These are phyloP conservation scores for Lepisosteus oculatus DNA, from an alignment of 2,113 vertebrate species.

Conservation along the genomic window DNA sequence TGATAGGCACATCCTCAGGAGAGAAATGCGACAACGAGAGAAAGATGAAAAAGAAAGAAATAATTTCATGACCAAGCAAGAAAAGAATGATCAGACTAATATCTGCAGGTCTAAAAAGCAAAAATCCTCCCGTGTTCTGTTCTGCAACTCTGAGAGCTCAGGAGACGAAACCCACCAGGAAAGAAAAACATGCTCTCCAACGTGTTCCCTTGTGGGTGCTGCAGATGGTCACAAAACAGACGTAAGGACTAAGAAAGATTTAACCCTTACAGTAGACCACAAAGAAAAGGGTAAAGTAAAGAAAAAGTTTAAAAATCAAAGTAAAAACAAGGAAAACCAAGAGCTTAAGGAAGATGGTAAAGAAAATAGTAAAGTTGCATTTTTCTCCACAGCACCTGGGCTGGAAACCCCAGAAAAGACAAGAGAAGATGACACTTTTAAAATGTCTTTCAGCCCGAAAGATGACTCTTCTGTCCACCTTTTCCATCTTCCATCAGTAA, in stretches of 20 bases:
- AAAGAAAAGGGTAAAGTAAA: slow-evolving; percentile 96
- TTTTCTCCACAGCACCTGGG: slow-evolving; percentile 63
- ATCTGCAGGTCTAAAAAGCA: slow-evolving; percentile 84
- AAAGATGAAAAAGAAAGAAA: slow-evolving; percentile 79
- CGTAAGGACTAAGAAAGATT: slow-evolving; percentile 79
- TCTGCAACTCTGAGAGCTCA: slow-evolving; percentile 92
- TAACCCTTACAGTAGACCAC: slow-evolving; percentile 66
- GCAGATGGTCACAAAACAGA: slow-evolving; percentile 76
- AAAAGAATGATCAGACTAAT: slow-evolving; percentile 73
- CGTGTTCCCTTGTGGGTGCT: slow-evolving; percentile 67
- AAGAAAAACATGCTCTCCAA: slow-evolving; percentile 70
- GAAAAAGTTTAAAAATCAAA: slow-evolving; percentile 91
- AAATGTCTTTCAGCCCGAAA: slow-evolving; percentile 92
- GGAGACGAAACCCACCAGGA: slow-evolving; percentile 78
- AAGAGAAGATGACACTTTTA: slow-evolving; percentile 88
- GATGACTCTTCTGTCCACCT: slow-evolving; percentile 93
- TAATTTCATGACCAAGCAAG: slow-evolving; percentile 77
- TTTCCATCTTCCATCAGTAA: slow-evolving; percentile 86
- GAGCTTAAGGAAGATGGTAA: slow-evolving; percentile 82
- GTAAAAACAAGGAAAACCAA: slow-evolving; percentile 97
- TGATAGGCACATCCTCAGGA: slow-evolving; percentile 83
- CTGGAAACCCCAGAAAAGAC: slow-evolving; percentile 80
- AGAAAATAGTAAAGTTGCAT: slow-evolving; percentile 84
- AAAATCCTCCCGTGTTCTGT: slow-evolving; percentile 76
- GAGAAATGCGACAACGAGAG: slow-evolving; percentile 81